phyloP scores from a whole-genome alignment of 2,888 invertebrate genomes.

The Druceiella hillmani region DNA sequence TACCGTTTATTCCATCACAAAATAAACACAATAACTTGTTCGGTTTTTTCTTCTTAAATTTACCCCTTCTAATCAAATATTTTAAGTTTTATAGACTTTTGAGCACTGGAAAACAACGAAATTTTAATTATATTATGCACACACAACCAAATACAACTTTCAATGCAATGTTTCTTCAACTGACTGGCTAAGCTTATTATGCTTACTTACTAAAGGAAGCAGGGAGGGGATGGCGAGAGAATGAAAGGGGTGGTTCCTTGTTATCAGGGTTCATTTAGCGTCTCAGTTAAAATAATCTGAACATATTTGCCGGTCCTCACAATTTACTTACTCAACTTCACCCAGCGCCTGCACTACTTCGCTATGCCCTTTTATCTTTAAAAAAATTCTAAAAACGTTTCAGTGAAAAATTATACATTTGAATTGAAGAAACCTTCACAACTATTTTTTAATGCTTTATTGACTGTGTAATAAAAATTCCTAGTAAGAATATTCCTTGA shows the following conservation, averaged over 20 bases:
- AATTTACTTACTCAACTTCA: too few relatives aligned
- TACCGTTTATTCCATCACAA: slow-evolving; percentile 13
- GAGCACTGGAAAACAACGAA: slow-evolving; percentile 6
- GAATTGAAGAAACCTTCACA: too few relatives aligned
- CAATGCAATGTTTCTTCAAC: background rate
- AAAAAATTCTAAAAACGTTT: too few relatives aligned
- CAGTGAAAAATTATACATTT: too few relatives aligned
- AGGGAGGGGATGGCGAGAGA: background rate
- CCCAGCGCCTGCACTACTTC: too few relatives aligned
- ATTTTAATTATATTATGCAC: background rate
- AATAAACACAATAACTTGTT: slow-evolving; percentile 15
- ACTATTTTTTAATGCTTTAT: too few relatives aligned
- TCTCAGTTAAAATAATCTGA: too few relatives aligned
- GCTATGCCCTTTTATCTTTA: too few relatives aligned
- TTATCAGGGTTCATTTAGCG: background rate
- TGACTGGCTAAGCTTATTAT: background rate
- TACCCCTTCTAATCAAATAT: slow-evolving; percentile 14
- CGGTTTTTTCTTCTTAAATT: slow-evolving; percentile 15
- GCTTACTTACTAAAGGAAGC: background rate
- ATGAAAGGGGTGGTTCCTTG: background rate
- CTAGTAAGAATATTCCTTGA: too few relatives aligned
- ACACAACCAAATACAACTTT: background rate
- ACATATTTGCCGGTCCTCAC: too few relatives aligned
- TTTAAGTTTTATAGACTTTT: slow-evolving; percentile 13
- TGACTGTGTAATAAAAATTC: too few relatives aligned